Percentiles rank a stretch among this genome's conserved stretches.
phyloP scores from a whole-genome alignment of 2,888 invertebrate genomes.

The Tenthredo amoena region DNA sequence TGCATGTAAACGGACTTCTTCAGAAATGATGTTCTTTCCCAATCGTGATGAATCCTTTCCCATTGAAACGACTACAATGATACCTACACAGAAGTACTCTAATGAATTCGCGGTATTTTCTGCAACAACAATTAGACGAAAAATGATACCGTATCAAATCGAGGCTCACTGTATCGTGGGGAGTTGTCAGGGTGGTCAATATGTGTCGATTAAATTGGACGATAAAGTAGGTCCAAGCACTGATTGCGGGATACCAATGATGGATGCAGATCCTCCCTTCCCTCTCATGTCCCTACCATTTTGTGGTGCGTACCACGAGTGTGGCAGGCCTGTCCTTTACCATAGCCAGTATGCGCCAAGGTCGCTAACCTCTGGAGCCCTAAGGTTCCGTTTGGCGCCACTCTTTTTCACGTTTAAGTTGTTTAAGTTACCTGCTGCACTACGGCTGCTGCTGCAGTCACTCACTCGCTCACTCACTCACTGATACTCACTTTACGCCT shows the following conservation, averaged over 20 bases:
- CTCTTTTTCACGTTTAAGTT: conserved; percentile 45
- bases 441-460: not conserved
- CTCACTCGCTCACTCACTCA: conserved; percentile 5
- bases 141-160: not conserved
- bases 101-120: not conserved
- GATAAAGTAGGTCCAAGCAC: conserved; percentile 67
- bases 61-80: not conserved
- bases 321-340: conserved; percentile 59
- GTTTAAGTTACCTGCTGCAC: not conserved
- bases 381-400: conserved; percentile 70
- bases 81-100: not conserved
- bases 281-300: conserved; percentile 53
- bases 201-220: conserved; percentile 66
- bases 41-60: not conserved
- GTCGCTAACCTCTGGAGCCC: conserved; percentile 63
- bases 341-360: conserved; percentile 59
- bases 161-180: not conserved
- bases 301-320: conserved; percentile 35
- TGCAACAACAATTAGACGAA: not conserved
- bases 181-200: conserved; percentile 51
- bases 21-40: not conserved
- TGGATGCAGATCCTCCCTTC: conserved; percentile 62
- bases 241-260: conserved; percentile 71
- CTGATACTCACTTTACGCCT: conserved; percentile 12
- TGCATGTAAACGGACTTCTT: too few relatives aligned